Conservation (phyloP, 2,113 vertebrate genomes). For the Melanerpes aurifrons region DNA sequence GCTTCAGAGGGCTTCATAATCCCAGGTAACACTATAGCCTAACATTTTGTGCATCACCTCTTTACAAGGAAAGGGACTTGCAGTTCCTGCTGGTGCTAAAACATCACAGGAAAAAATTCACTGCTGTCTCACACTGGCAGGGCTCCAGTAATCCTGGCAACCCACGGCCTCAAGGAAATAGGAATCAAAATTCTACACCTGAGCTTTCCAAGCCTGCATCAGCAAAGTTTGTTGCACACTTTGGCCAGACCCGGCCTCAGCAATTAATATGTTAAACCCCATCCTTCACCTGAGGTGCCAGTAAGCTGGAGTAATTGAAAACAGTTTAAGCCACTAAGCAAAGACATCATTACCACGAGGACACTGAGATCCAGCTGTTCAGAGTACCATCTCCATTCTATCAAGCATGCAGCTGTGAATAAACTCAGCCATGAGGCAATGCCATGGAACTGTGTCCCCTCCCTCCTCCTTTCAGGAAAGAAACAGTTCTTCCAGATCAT, state of each 20-base stretch:
- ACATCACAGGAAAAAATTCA: background rate
- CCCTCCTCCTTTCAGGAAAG: background rate
- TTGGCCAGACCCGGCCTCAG: background rate
- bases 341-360: background rate
- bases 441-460: background rate
- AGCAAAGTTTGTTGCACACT: background rate
- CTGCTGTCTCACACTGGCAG: background rate
- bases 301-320: background rate
- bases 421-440: background rate
- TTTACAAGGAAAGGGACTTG: slow-evolving; percentile 47
- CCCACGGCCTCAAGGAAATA: background rate
- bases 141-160: background rate
- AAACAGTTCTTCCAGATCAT: background rate
- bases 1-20: slow-evolving; percentile 18
- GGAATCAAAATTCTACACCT: background rate
- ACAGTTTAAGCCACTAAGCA: background rate
- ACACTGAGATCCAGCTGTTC: background rate
- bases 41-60: slow-evolving; percentile 46
- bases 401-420: background rate
- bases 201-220: background rate
- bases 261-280: background rate
- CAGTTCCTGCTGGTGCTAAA: slow-evolving; percentile 44
- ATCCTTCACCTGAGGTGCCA: background rate
- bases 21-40: slow-evolving; percentile 54
- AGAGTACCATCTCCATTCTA: background rate